phyloP scores from a whole-genome alignment of 2,113 vertebrate genomes.

The Podocnemis expansa region DNA sequence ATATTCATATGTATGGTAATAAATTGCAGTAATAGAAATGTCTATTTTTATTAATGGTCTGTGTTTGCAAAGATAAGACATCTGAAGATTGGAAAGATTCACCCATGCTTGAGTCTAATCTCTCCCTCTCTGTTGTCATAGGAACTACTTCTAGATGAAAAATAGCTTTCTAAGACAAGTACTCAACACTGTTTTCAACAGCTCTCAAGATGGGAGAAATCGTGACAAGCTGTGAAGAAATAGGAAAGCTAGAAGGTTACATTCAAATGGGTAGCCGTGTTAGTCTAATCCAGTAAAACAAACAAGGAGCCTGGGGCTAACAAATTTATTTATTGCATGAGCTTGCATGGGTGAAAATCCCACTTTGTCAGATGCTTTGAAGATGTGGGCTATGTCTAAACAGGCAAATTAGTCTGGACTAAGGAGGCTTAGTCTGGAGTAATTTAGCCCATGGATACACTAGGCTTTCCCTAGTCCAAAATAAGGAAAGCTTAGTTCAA shows the following conservation, averaged over 20 bases:
- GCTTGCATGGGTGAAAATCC: too few relatives aligned
- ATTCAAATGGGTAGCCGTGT: too few relatives aligned
- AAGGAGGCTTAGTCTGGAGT: too few relatives aligned
- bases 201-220: not conserved
- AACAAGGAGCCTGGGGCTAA: too few relatives aligned
- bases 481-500: too few relatives aligned
- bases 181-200: conserved; percentile 22
- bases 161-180: conserved; percentile 37
- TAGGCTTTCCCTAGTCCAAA: too few relatives aligned
- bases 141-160: conserved; percentile 28
- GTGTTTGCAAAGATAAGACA: not conserved
- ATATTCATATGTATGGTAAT: not conserved
- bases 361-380: too few relatives aligned
- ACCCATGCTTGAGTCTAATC: not conserved
- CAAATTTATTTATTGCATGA: too few relatives aligned
- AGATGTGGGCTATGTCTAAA: too few relatives aligned
- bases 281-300: too few relatives aligned
- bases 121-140: conserved; percentile 45
- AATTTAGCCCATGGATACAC: too few relatives aligned
- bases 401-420: too few relatives aligned
- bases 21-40: not conserved
- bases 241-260: not conserved
- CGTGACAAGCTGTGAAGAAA: not conserved
- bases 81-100: not conserved
- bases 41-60: not conserved